Evolutionary conservation across 1,140 invertebrate species (phyloP), one percentile per base, ranked within the genome.

Genomic region (Parapsyche elsis): DNA sequence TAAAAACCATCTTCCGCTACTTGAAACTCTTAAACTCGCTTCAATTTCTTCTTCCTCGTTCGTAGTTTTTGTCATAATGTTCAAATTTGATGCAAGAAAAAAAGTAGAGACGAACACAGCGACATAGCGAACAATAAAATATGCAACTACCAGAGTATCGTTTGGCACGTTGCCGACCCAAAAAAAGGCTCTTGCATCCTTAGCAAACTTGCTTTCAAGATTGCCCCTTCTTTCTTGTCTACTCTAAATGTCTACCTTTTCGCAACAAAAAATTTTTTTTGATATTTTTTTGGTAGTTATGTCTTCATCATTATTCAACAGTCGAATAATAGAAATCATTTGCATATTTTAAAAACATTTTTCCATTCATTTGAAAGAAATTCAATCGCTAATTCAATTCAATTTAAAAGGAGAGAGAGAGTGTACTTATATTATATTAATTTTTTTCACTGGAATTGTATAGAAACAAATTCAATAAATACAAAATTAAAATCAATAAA

Each of bases 91-190:
- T 23, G 64, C 21, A 67, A 23, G 9, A 21, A 61, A 61, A 67
- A 23, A 67, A 67, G 64, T 10, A 23, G 16, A 61, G 10, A 61
- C 59, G 9, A 67, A 26, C 30, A 38, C n/a, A 64, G 59, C 21
- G 24, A 67, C 49, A n/a, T n/a, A n/a, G 49, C 12, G 49, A 53
- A 53, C 49, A 53, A 67, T 67, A 30, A 67, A 67, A 67, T 67
- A 67, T 67, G 64, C 64, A 67, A 67, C 64, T 23, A 23, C 64
- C 23, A 23, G 64, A 67, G 21, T 26, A 67, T 67, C 64, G 49
- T 67, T 67, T 67, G 64, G 64, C 64, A 12, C 10, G 23, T 67
- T 67, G 64, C 64, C 64, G 64, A 67, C 64, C 64, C 19, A 61
- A 19, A 67, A 26, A n/a, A 24, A n/a, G 9, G 9, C 24, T 26